Evolutionary conservation across 2,888 invertebrate species (phyloP), one percentile per base, ranked within the genome.

Genomic region (Bruchidius siliquastri): DNA sequence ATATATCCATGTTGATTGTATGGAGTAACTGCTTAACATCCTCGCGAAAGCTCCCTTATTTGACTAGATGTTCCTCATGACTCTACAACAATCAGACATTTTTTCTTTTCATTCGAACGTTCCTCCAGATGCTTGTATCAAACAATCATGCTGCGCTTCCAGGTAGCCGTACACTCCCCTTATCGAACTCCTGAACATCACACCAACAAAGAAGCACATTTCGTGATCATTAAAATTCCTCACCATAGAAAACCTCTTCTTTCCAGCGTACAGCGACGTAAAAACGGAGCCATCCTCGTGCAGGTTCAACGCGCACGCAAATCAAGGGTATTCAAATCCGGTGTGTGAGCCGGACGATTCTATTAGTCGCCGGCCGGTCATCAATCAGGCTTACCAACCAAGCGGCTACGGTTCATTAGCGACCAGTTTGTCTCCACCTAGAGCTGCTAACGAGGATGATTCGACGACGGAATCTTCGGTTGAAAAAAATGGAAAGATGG

Each of bases 341-440:
- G 74, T 73, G 22, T 30, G 73, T 21, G 75, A 79, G 26, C 73
- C 79, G 76, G 83, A 83, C 76, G 81, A 80, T 81, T 83, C 81
- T 76, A 76, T 79, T 74, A 82, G 80, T 69, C 79, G 82, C 21
- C 80, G 80, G 20, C 79, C 80, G 66, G 77, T 78, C 21, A 75
- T 79, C 32, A 79, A 77, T 78, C 78, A 81, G 70, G 77, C 76
- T 74, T 79, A 76, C 74, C 80, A 78, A 74, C 82, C 81, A 76
- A 82, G 81, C 79, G 80, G 79, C 76, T 82, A 80, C 75, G 78
- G 82, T 73, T 79, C 74, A 79, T 81, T 80, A 80, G 78, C 76
- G 75, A 76, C 79, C 73, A 77, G 75, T 73, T 76, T 77, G 73
- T 78, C 79, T 75, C 76, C 80, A 74, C 72, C 76, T 68, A 74